These are phyloP conservation scores for Euwallacea similis DNA, from an alignment of 1,140 invertebrate species.

Conservation along the genomic window DNA sequence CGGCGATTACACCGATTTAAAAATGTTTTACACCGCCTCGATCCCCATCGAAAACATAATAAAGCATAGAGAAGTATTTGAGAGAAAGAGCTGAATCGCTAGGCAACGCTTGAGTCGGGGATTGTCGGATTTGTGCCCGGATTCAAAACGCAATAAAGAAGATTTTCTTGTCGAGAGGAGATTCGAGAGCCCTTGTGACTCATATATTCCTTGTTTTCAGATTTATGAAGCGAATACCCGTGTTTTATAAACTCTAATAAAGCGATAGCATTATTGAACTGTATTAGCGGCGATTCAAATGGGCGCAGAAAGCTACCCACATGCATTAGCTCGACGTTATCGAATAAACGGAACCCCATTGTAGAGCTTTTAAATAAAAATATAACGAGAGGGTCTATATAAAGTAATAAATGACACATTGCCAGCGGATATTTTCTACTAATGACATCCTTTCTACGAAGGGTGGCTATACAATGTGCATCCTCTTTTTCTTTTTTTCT, in stretches of 20 bases:
- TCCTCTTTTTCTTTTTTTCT: slow-evolving; percentile 14
- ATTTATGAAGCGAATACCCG: slow-evolving; percentile 34
- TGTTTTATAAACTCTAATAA: neutral
- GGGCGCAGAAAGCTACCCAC: no score
- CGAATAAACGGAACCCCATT: neutral
- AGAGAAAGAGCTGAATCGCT: slow-evolving; percentile 40
- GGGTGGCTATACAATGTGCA: slow-evolving; percentile 20
- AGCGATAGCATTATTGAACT: neutral
- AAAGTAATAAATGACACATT: slow-evolving; percentile 27
- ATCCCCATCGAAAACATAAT: slow-evolving; percentile 24
- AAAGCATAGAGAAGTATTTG: slow-evolving; percentile 8
- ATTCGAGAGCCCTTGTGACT: slow-evolving; percentile 47
- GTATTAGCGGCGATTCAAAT: no score
- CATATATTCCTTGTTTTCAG: slow-evolving; percentile 50
- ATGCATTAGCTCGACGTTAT: no score
- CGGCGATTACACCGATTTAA: slow-evolving; percentile 17
- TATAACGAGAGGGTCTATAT: slow-evolving; percentile 10
- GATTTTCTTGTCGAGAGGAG: slow-evolving; percentile 54
- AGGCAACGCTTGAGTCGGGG: slow-evolving; percentile 47
- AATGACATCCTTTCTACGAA: slow-evolving; percentile 34
- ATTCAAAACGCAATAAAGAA: slow-evolving; percentile 54
- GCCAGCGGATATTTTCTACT: slow-evolving; percentile 32
- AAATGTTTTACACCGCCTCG: slow-evolving; percentile 17
- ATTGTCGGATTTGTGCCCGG: slow-evolving; percentile 51
- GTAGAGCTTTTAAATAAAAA: slow-evolving; percentile 10